phyloP scores from a whole-genome alignment of 2,797 vertebrate species.

The Helarctos malayanus region DNA sequence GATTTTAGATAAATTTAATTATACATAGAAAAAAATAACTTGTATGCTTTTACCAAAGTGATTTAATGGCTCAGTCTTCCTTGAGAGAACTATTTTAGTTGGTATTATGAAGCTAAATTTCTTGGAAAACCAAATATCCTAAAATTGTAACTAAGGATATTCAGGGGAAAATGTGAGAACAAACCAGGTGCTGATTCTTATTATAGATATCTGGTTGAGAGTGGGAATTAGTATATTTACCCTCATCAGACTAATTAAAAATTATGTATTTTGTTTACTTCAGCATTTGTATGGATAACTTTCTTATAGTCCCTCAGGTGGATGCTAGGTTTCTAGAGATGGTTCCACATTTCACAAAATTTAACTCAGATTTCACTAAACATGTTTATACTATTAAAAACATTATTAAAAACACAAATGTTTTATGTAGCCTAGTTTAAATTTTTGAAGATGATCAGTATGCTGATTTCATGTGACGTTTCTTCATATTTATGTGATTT shows the following conservation, averaged over 20 bases:
- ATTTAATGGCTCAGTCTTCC: background rate
- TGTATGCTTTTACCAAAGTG: background rate
- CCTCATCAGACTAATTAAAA: background rate
- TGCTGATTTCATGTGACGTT: background rate
- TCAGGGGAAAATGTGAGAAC: background rate
- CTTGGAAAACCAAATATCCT: background rate
- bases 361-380: background rate
- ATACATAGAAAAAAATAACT: background rate
- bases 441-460: background rate
- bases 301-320: background rate
- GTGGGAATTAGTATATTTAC: background rate
- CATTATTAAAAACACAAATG: background rate
- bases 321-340: background rate
- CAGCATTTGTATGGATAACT: conserved; percentile 22
- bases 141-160: conserved; percentile 33
- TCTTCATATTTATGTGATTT: conserved; percentile 52
- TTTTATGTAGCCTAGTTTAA: background rate
- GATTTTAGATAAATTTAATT: conserved; percentile 3
- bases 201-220: conserved; percentile 34
- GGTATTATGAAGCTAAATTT: conserved; percentile 6
- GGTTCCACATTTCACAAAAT: conserved; percentile 55
- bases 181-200: conserved; percentile 1
- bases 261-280: background rate
- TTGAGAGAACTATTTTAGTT: conserved; percentile 40
- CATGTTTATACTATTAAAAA: conserved; percentile 12